phyloP scores from a whole-genome alignment of 2,797 vertebrate genomes.

The Novumbra hubbsi region DNA sequence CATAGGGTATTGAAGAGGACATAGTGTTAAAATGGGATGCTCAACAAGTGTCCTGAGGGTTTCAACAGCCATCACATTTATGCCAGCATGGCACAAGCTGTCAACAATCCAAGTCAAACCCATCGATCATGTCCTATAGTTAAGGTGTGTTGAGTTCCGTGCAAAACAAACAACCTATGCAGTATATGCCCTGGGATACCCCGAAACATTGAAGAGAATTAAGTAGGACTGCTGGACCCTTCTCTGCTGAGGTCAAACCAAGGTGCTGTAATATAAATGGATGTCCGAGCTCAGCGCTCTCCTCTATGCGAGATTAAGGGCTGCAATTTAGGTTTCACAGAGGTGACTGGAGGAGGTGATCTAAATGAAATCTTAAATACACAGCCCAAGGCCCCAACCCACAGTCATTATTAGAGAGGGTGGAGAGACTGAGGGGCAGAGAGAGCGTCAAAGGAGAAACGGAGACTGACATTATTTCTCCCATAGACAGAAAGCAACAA shows the following conservation, averaged over 20 bases:
- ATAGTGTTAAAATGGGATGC: too few relatives aligned
- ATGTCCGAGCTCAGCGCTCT: not conserved
- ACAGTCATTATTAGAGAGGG: not conserved
- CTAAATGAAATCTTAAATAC: too few relatives aligned
- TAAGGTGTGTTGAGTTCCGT: too few relatives aligned
- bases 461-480: not conserved
- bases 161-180: not conserved
- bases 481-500: not conserved
- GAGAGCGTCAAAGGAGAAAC: not conserved
- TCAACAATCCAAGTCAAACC: too few relatives aligned
- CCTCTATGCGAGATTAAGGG: not conserved
- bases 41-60: too few relatives aligned
- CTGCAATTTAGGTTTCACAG: too few relatives aligned
- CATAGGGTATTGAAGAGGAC: too few relatives aligned
- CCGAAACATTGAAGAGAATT: not conserved
- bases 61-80: too few relatives aligned
- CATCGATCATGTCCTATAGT: too few relatives aligned
- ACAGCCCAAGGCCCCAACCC: too few relatives aligned
- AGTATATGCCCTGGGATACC: not conserved
- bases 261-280: not conserved
- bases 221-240: not conserved
- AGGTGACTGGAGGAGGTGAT: too few relatives aligned
- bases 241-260: not conserved
- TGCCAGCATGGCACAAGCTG: too few relatives aligned
- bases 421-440: not conserved